Base-by-base conservation (phyloP, 2,888 invertebrate species). In the Hesperia comma region DNA sequence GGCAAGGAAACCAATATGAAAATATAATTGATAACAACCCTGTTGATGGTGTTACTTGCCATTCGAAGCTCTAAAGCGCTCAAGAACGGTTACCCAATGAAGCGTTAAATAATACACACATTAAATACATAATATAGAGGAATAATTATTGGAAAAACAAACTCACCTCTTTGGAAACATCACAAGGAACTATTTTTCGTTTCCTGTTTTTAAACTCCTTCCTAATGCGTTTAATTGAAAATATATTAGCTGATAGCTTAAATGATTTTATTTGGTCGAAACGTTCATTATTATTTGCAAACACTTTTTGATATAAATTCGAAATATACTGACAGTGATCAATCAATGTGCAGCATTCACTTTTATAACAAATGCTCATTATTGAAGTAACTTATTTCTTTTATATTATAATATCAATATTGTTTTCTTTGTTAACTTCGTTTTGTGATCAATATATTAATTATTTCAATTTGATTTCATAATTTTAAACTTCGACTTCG, bases 281-380 rank as follows among this genome's bases (percentile, higher is more conserved):
- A 6, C 21, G 21, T 2, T 70, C 64, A 55, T 70, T 71, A 54
- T 74, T 73, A 53, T 67, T 61, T 53, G 67, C 75, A 73, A 67
- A 67, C 72, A 81, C 84, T 77, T 77, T 75, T 72, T 82, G 72
- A 70, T 86, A 88, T 57, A 90, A 69, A 12, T 77, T 75, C 53
- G 73, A 67, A 68, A 85, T 71, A 68, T 75, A 86, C 12, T 82
- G 73, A 64, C 74, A 74, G 69, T 91, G 90, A 74, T 88, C 85
- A 68, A 90, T 67, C 1, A 87, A 71, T 69, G 51, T 68, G 8
- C 63, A 57, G 63, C 69, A 69, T 15, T 71, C 68, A 26, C 66
- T 58, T 43, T 61, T 66, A 58, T 63, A 73, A 54, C 77, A 68
- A 32, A 83, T 37, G 71, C 76, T 76, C 80, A 80, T 77, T 41